Conservation (phyloP, 1,140 invertebrate genomes). For the Steinernema feltiae region DNA sequence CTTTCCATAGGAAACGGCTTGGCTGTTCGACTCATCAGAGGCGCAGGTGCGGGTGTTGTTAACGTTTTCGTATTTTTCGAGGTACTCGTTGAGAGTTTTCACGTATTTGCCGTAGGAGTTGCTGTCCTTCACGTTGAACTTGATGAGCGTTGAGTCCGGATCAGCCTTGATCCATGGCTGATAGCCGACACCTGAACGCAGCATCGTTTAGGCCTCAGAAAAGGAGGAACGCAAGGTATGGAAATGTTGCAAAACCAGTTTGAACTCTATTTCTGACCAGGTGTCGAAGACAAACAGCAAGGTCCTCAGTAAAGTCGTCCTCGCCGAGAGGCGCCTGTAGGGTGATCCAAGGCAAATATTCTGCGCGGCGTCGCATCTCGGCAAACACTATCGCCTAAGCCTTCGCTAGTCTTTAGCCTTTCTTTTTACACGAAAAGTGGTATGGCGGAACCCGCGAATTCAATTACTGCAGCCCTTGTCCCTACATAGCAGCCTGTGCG, state of each 20-base stretch:
- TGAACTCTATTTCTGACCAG: not conserved
- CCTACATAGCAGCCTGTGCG: not conserved
- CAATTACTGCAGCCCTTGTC: not conserved
- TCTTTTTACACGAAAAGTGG: not conserved
- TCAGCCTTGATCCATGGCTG: conserved; percentile 55
- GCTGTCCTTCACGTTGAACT: conserved; percentile 46
- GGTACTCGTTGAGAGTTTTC: conserved; percentile 41
- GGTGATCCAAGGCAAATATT: not conserved
- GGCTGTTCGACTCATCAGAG: conserved; percentile 33
- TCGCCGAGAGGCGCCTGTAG: not conserved
- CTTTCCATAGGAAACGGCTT: conserved; percentile 44
- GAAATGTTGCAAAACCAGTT: too few relatives aligned
- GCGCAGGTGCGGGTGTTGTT: conserved; percentile 44
- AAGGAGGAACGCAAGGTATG: not conserved
- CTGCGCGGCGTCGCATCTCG: not conserved
- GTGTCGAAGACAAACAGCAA: not conserved
- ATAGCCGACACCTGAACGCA: conserved; percentile 53
- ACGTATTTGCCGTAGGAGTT: conserved; percentile 44
- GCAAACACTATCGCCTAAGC: not conserved
- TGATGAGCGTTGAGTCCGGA: conserved; percentile 55
- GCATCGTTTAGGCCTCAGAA: not conserved
- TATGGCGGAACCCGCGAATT: not conserved
- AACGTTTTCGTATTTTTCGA: conserved; percentile 45
- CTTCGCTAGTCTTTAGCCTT: not conserved
- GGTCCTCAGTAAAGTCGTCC: not conserved